Evolutionary conservation across 2,888 invertebrate species (phyloP).

Genomic region (Acrocyrtus sp.): DNA sequence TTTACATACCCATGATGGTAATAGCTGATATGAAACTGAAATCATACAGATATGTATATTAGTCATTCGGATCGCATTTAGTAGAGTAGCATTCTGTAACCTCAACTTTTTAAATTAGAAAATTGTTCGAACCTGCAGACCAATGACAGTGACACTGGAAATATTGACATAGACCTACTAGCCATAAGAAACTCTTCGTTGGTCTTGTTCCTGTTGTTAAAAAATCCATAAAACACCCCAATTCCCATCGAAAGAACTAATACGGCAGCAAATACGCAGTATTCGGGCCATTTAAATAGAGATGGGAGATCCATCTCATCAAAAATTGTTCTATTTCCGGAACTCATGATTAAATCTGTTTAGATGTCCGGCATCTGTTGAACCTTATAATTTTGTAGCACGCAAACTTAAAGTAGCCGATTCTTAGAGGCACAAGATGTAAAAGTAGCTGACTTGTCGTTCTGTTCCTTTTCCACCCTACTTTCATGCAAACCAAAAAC

Average conservation of each 20-base stretch:
- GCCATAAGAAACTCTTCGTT: conserved; percentile 85
- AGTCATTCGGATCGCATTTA: no score
- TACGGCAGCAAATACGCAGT: conserved; percentile 77
- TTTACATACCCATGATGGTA: conserved; percentile 31
- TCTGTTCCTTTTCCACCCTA: no score
- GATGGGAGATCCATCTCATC: conserved; percentile 24
- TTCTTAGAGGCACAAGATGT: no score
- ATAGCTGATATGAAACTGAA: conserved; percentile 41
- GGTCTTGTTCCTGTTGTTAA: conserved; percentile 75
- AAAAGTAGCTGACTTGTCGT: no score
- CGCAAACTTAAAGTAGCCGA: no score
- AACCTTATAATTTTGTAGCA: no score
- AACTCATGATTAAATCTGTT: conserved; percentile 18
- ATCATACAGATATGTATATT: no score
- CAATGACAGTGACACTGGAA: conserved; percentile 48
- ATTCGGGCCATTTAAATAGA: conserved; percentile 74
- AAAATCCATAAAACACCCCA: conserved; percentile 85
- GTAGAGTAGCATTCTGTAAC: no score
- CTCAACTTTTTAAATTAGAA: no score
- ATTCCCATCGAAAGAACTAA: conserved; percentile 82
- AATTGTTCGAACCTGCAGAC: conserved; percentile 45
- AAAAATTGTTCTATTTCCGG: conserved; percentile 29
- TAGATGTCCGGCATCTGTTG: no score
- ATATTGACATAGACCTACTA: conserved; percentile 76
- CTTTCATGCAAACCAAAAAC: no score